These are phyloP conservation scores for Metopolophium dirhodum DNA, from an alignment of 1,140 invertebrate genomes.

Conservation along the genomic window DNA sequence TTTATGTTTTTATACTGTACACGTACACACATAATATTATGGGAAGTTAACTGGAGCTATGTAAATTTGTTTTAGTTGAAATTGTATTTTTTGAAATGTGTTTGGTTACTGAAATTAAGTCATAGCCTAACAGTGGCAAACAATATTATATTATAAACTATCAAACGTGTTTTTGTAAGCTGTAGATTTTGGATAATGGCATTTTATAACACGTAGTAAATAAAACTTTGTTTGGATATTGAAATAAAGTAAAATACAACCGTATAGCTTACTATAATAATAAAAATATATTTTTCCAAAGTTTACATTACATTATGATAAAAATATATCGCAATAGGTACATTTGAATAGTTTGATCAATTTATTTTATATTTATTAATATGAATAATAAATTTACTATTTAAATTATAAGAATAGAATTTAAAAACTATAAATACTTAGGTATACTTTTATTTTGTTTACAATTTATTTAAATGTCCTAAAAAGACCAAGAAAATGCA, in stretches of 20 bases:
- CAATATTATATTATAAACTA: conserved; percentile 27
- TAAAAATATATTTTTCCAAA: background rate
- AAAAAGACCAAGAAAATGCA: background rate
- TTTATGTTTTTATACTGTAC: background rate
- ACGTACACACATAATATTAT: background rate
- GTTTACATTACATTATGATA: background rate
- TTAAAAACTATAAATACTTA: too few relatives aligned
- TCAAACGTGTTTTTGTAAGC: background rate
- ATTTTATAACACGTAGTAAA: background rate
- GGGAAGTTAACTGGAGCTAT: background rate
- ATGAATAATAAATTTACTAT: too few relatives aligned
- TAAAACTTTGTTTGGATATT: conserved; percentile 1
- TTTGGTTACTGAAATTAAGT: conserved; percentile 12
- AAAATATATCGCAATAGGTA: background rate
- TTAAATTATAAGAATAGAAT: too few relatives aligned
- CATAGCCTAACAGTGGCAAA: background rate
- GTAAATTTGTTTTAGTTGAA: background rate
- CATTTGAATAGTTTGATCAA: background rate
- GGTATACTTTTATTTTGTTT: too few relatives aligned
- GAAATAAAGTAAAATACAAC: background rate
- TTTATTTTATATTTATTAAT: background rate
- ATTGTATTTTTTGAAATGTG: conserved; percentile 2
- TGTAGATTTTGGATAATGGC: background rate
- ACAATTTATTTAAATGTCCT: too few relatives aligned
- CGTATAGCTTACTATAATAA: background rate